phyloP scores from a whole-genome alignment of 2,888 invertebrate genomes.

The Ophion ventricosus region DNA sequence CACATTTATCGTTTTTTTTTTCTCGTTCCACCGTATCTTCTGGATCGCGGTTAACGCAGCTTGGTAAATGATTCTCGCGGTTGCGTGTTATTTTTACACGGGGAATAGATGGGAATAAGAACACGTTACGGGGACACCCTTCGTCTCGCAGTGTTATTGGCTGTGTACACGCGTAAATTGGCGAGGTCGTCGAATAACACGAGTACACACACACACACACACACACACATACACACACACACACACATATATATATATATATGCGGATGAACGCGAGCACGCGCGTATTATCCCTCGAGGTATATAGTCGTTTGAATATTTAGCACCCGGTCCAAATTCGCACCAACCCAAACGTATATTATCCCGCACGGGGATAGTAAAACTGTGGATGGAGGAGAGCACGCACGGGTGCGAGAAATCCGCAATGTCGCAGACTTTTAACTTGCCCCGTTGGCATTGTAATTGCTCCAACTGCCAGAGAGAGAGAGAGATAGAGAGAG shows the following conservation, averaged over 20 bases:
- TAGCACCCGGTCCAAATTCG: slow-evolving; percentile 20
- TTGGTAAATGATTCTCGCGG: not conserved
- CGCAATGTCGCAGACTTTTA: slow-evolving; percentile 63
- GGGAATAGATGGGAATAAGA: not conserved
- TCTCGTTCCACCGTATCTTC: not conserved
- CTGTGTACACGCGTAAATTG: not conserved
- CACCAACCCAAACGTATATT: slow-evolving; percentile 12
- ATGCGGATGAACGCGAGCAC: not conserved
- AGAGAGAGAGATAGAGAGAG: slow-evolving; percentile 6
- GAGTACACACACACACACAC: not conserved
- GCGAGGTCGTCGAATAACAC: not conserved
- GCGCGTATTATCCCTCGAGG: not conserved
- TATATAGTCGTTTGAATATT: slow-evolving; percentile 10
- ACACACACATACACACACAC: no score
- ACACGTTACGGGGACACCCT: not conserved
- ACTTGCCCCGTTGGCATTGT: slow-evolving; percentile 61
- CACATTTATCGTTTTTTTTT: no score
- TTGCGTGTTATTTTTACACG: slow-evolving; percentile 1
- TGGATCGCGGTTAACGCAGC: no score
- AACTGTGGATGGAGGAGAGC: slow-evolving; percentile 49
- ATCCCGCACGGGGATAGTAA: slow-evolving; percentile 34
- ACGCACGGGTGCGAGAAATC: slow-evolving; percentile 53
- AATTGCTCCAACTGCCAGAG: slow-evolving; percentile 65
- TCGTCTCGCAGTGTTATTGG: slow-evolving; percentile 6
- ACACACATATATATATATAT: not conserved